Evolutionary conservation across 2,888 invertebrate genomes (phyloP).

Genomic region (Hypolimnas misippus): DNA sequence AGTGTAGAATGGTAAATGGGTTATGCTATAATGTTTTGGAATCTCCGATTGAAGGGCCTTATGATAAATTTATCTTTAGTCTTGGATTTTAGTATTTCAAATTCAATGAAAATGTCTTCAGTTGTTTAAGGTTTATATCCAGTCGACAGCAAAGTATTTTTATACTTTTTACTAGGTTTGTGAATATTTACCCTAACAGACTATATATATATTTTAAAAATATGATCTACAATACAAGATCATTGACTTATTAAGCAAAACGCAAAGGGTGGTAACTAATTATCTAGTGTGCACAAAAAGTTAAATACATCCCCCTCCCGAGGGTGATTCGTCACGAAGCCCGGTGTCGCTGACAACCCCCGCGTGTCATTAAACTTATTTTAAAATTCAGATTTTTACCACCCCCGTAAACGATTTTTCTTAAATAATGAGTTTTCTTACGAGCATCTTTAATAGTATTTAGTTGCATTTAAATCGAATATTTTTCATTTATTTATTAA

Average conservation of each 20-base stretch:
- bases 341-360: constrained; percentile 29
- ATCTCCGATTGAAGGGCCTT: no score
- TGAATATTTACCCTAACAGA: no score
- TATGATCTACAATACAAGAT: neutral
- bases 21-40: no score
- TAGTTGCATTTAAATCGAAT: neutral
- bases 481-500: neutral
- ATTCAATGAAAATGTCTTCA: no score
- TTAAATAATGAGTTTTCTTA: neutral
- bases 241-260: constrained; percentile 5
- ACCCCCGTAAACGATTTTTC: constrained; percentile 6
- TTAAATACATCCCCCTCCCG: constrained; percentile 8
- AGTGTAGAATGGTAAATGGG: no score
- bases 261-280: constrained; percentile 14
- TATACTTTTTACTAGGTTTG: no score
- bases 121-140: no score
- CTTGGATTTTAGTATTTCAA: no score
- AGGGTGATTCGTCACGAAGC: constrained; percentile 27
- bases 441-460: neutral
- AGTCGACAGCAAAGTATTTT: no score
- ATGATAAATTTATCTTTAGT: no score
- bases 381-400: constrained; percentile 16
- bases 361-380: constrained; percentile 26
- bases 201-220: no score
- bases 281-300: constrained; percentile 20